These are phyloP conservation scores for Saguinus midas DNA, from an alignment of 2,113 vertebrate genomes.

Conservation along the genomic window DNA sequence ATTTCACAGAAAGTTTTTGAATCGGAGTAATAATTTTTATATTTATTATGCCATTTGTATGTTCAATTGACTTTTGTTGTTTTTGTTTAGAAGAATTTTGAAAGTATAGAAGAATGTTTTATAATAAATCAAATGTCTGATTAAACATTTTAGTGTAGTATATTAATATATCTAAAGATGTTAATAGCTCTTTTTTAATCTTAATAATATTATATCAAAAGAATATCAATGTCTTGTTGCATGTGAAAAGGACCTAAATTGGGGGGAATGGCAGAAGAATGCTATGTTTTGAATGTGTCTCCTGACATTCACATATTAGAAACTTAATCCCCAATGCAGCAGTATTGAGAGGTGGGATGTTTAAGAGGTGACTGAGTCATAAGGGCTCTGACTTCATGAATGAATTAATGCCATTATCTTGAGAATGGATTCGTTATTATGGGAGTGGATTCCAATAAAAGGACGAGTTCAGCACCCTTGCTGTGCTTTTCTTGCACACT, in stretches of 20 bases:
- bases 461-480: not conserved
- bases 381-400: not conserved
- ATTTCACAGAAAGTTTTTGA: not conserved
- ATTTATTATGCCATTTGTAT: not conserved
- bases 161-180: not conserved
- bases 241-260: not conserved
- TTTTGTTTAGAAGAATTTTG: not conserved
- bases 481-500: not conserved
- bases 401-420: not conserved
- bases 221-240: too few relatives aligned
- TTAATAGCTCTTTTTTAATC: not conserved
- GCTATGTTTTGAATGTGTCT: not conserved
- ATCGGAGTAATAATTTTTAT: not conserved
- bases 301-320: not conserved
- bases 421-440: not conserved
- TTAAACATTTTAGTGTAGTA: not conserved
- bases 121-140: not conserved
- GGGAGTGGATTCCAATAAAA: not conserved
- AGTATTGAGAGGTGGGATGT: not conserved
- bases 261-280: not conserved
- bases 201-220: not conserved
- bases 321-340: not conserved
- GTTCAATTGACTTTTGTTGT: not conserved
- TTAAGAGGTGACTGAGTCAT: not conserved
- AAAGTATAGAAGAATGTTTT: not conserved